phyloP scores from a whole-genome alignment of 2,888 invertebrate species.

The Oscheius myriophilus region DNA sequence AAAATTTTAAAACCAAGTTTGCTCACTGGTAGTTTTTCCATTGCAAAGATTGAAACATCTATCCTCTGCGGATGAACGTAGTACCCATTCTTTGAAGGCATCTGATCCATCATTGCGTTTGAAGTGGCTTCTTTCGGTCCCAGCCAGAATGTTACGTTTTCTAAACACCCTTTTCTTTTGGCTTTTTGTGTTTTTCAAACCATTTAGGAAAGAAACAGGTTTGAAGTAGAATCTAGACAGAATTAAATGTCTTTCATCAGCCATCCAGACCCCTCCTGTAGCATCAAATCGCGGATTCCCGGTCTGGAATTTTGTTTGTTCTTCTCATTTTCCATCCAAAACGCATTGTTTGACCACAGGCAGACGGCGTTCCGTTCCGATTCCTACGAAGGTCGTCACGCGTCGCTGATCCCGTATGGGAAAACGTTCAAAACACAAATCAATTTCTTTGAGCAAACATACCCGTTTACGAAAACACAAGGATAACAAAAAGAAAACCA shows the following conservation, averaged over 20 bases:
- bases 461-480: neutral
- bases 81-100: slow-evolving; percentile 68
- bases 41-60: slow-evolving; percentile 58
- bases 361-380: slow-evolving; percentile 20
- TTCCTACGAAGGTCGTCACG: slow-evolving; percentile 24
- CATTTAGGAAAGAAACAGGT: slow-evolving; percentile 55
- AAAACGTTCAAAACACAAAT: slow-evolving; percentile 3
- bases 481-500: too few species aligned
- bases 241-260: slow-evolving; percentile 63
- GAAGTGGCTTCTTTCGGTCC: slow-evolving; percentile 62
- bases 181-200: slow-evolving; percentile 29
- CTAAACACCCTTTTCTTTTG: slow-evolving; percentile 40
- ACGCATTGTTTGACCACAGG: slow-evolving; percentile 10
- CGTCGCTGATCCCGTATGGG: slow-evolving; percentile 7
- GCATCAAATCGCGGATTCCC: slow-evolving; percentile 38
- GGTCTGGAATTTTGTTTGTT: slow-evolving; percentile 31
- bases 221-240: slow-evolving; percentile 69
- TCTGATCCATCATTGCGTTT: slow-evolving; percentile 57
- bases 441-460: neutral
- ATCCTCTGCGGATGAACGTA: slow-evolving; percentile 63
- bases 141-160: slow-evolving; percentile 70
- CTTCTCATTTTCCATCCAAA: slow-evolving; percentile 20
- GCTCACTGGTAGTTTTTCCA: slow-evolving; percentile 43
- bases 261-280: slow-evolving; percentile 66
- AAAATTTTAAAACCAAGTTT: too few species aligned